Conservation (phyloP, 2,797 vertebrate species). For the Philypnodon macrostomus region DNA sequence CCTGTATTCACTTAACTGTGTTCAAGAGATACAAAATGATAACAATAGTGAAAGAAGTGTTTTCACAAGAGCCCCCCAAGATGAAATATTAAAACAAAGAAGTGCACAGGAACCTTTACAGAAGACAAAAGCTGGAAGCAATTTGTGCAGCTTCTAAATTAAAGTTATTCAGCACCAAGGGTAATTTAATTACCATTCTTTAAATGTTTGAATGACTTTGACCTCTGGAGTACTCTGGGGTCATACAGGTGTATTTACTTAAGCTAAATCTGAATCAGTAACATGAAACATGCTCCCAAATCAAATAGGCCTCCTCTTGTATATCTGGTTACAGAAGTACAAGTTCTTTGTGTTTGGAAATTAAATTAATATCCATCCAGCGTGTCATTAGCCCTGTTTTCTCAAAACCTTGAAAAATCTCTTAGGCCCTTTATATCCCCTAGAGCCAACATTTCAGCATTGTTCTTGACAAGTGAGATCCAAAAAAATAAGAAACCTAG, state of each 20-base stretch:
- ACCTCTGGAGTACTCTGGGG: conserved; percentile 75
- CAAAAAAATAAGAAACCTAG: conserved; percentile 25
- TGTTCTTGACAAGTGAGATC: conserved; percentile 59
- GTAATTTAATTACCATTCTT: conserved; percentile 87
- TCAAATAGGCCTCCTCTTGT: conserved; percentile 64
- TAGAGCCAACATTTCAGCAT: conserved; percentile 61
- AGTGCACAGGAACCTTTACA: conserved; percentile 67
- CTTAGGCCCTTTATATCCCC: conserved; percentile 58
- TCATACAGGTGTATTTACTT: conserved; percentile 84
- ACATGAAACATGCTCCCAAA: conserved; percentile 77
- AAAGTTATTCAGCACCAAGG: conserved; percentile 82
- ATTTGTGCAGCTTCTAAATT: conserved; percentile 84
- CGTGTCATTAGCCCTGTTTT: conserved; percentile 66
- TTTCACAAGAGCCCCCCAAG: conserved; percentile 65
- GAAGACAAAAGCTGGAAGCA: conserved; percentile 81
- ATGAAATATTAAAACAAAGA: conserved; percentile 71
- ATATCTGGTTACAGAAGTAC: conserved; percentile 71
- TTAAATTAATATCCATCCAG: conserved; percentile 73
- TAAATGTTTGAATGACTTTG: conserved; percentile 88
- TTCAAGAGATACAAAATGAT: too few species aligned
- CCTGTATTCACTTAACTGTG: too few species aligned
- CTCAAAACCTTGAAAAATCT: conserved; percentile 67
- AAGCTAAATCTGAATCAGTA: conserved; percentile 82
- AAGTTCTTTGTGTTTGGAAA: conserved; percentile 70
- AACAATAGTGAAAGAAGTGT: conserved; percentile 69